Evolutionary conservation across 2,113 vertebrate genomes (phyloP).

Genomic region (Tragelaphus imberbis): DNA sequence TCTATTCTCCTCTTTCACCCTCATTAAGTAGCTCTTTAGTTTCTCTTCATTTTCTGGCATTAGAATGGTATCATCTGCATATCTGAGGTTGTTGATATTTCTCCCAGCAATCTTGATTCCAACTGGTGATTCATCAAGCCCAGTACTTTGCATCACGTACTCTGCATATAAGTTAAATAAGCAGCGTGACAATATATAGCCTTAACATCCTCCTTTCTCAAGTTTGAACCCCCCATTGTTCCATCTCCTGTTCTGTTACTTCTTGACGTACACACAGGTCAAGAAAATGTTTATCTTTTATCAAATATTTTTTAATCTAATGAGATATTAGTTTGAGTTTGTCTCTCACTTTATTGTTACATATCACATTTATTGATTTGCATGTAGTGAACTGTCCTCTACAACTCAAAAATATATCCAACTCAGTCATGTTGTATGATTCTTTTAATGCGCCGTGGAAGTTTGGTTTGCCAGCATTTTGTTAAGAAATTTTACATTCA

Average conservation of each 20-base stretch:
- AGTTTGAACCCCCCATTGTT: neutral
- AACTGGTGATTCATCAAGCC: neutral
- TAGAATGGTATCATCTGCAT: neutral
- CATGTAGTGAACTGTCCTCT: neutral
- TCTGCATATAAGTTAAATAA: neutral
- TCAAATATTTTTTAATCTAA: neutral
- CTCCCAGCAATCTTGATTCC: neutral
- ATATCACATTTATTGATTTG: neutral
- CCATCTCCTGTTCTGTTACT: neutral
- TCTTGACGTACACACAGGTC: neutral
- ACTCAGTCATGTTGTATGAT: neutral
- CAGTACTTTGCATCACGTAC: fast-evolving
- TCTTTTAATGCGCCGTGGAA: neutral
- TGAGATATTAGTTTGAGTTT: neutral
- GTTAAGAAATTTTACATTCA: neutral
- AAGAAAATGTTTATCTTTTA: neutral
- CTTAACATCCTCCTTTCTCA: neutral
- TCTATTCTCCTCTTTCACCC: neutral
- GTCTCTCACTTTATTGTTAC: neutral
- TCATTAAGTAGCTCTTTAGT: neutral
- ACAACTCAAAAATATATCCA: neutral
- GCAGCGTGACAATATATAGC: neutral
- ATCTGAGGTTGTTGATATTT: neutral
- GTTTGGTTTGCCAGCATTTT: neutral
- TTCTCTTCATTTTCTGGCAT: neutral